Evolutionary conservation across 2,888 invertebrate genomes (phyloP).

Genomic region (Campopleginae sp.): DNA sequence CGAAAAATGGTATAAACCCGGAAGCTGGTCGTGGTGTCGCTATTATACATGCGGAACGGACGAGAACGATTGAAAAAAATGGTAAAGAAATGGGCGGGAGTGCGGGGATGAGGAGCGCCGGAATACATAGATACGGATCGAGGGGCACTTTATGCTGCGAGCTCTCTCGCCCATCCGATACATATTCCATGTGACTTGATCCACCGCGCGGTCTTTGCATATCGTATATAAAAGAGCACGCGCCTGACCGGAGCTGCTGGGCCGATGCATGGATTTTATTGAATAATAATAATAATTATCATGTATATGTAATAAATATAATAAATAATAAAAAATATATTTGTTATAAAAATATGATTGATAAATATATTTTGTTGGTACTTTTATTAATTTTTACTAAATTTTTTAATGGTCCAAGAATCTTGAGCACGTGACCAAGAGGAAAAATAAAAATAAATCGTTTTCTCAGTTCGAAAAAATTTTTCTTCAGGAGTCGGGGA

Average conservation of each 20-base stretch:
- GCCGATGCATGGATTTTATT: not conserved
- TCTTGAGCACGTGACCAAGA: too few species aligned
- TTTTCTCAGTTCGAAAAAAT: too few species aligned
- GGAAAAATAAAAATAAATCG: too few species aligned
- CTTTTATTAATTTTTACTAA: too few species aligned
- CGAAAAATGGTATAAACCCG: not conserved
- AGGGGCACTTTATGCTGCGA: slow-evolving; percentile 31
- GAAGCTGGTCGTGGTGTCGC: not conserved
- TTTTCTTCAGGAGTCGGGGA: slow-evolving; percentile 3
- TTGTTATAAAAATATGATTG: too few species aligned
- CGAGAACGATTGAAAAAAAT: slow-evolving; percentile 61
- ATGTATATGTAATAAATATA: too few species aligned
- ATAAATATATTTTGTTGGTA: too few species aligned
- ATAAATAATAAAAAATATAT: too few species aligned
- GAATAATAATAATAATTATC: too few species aligned
- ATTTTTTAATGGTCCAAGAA: too few species aligned
- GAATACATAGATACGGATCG: slow-evolving; percentile 36
- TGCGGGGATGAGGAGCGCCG: slow-evolving; percentile 8
- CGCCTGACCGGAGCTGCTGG: not conserved
- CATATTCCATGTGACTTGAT: slow-evolving; percentile 52
- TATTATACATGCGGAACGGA: not conserved
- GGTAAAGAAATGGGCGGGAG: slow-evolving; percentile 35
- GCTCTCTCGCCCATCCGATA: slow-evolving; percentile 50
- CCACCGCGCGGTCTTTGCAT: slow-evolving; percentile 31
- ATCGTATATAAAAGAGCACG: slow-evolving; percentile 17